These are phyloP conservation scores for Amphibalanus amphitrite DNA, from an alignment of 1,140 invertebrate genomes.

Conservation along the genomic window DNA sequence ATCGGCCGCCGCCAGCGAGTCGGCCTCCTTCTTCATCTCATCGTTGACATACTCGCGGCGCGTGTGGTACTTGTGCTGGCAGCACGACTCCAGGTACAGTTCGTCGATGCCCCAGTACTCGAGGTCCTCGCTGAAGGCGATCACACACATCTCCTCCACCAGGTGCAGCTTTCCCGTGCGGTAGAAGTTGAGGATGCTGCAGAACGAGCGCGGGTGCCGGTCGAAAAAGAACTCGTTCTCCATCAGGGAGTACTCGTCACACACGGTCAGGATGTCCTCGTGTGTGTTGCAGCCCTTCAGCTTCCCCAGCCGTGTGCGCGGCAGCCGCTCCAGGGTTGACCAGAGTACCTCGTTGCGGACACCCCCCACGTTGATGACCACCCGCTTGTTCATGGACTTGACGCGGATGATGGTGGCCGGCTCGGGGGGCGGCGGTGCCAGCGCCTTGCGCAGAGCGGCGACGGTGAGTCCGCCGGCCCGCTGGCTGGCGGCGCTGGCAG, in stretches of 20 bases:
- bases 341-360: constrained; percentile 85
- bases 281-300: constrained; percentile 87
- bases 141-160: too few species aligned
- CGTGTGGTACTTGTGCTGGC: constrained; percentile 97
- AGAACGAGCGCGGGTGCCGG: constrained; percentile 91
- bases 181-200: too few species aligned
- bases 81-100: too few species aligned
- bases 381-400: constrained; percentile 70
- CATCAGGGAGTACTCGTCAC: constrained; percentile 89
- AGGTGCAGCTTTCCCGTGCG: too few species aligned
- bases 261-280: constrained; percentile 83
- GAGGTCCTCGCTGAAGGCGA: too few species aligned
- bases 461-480: too few species aligned
- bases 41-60: constrained; percentile 95
- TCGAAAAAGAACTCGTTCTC: constrained; percentile 99
- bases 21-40: constrained; percentile 95
- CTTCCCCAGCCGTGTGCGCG: constrained; percentile 81
- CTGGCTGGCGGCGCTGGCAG: constrained; percentile 9
- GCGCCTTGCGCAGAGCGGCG: too few species aligned
- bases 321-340: too few species aligned
- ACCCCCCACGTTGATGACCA: constrained; percentile 90
- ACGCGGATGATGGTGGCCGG: constrained; percentile 87
- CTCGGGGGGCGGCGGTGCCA: constrained; percentile 46
- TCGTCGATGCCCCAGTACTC: too few species aligned
- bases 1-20: constrained; percentile 70